Evolutionary conservation across 2,113 vertebrate genomes (phyloP), one percentile per base, ranked within the genome.

Genomic region (Python bivittatus): DNA sequence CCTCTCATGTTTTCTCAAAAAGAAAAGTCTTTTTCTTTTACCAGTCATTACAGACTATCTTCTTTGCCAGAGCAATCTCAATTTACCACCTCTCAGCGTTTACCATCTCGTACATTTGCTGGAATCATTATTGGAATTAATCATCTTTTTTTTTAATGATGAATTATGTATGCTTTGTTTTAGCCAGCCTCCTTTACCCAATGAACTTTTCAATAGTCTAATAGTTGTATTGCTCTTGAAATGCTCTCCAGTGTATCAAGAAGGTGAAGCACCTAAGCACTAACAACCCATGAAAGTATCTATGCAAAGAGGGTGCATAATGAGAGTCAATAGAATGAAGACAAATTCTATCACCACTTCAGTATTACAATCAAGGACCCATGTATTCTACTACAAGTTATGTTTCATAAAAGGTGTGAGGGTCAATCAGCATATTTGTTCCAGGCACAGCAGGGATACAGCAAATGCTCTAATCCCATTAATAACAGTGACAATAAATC

Each of bases 351-450:
- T 91, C 92, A 52, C 1, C 0, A 0, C 1, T 84, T 68, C 29
- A 86, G 79, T 58, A 91, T 90, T 93, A 92, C 42, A 79, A 57
- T 72, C 84, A 86, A 88, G 23, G 86, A 17, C 42, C 60, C 25
- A 9, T 17, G 3, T 58, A 22, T n/a, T 25, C 56, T 33, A 15
- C 6, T n/a, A 58, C 25, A 44, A 56, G 27, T 44, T 27, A 56
- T 15, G 25, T 44, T 86, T 56, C 58, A 64, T 64, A 68, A 60
- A 60, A 89, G 42, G 57, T 17, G 57, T 94, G 91, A 91, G 93
- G 95, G 95, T 94, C 94, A 96, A 92, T 92, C 94, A 95, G 72
- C 0, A 23, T 92, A 90, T 95, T 95, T 94, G 94, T 95, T 95
- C 91, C 25, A 3, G 93, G 94, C 93, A 91, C 38, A 27, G 25